Evolutionary conservation across 2,888 invertebrate species (phyloP), one percentile per base, ranked within the genome.

Genomic region (Melangyna quadrimaculata): DNA sequence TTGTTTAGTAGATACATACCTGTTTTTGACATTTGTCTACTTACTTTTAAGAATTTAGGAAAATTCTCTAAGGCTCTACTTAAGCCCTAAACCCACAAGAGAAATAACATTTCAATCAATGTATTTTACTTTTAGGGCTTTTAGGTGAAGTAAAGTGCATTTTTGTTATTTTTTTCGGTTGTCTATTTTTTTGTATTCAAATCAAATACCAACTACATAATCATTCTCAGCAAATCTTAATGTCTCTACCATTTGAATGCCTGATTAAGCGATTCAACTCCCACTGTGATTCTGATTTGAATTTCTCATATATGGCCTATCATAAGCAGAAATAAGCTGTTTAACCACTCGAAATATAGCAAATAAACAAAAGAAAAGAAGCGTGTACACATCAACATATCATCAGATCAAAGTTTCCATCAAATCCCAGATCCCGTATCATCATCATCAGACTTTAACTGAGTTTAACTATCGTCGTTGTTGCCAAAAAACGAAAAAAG

Each of bases 371-470:
- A 67, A 57, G n/a, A 35, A 29, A 12, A 65, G 40, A 19, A 59
- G 22, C 48, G 22, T 35, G 22, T 43, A n/a, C 29, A 67, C 69
- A 17, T 35, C n/a, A n/a, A n/a, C n/a, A n/a, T n/a, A n/a, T n/a
- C n/a, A 17, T 65, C 43, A 72, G 80, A 84, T 84, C 65, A 84
- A 75, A 77, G 37, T 75, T 77, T 55, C 24, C 19, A n/a, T n/a
- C n/a, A 80, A 84, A 80, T 77, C 80, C 75, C n/a, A 80, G 80
- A 80, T 77, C 80, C 75, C 71, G 45, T n/a, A n/a, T n/a, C 69
- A 77, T 84, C 75, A 84, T 80, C 80, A 72, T 72, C 71, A 45
- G 72, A 19, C 35, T 53, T 19, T 51, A 8, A 32, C 12, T 14
- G 37, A 51, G 53, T 59, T n/a, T 48, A 12, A 29, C 43, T 63